A percentile compares a stretch with the other conserved stretches of the same genome.
These are phyloP conservation scores for Rhabdomys dilectus DNA, from an alignment of 2,113 vertebrate species.

Conservation along the genomic window DNA sequence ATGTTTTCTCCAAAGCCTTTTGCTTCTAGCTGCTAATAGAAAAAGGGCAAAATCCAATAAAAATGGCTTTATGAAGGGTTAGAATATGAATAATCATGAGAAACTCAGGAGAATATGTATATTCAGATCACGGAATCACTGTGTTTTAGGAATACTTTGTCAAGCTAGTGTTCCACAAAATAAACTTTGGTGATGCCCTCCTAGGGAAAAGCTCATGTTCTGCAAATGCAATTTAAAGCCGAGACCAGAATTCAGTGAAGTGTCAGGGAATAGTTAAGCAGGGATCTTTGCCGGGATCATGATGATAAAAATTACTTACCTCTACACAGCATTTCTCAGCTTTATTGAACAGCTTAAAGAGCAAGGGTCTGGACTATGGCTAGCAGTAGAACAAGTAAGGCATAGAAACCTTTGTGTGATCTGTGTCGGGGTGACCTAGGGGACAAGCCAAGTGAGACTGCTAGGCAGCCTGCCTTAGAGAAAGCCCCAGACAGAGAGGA, in stretches of 20 bases:
- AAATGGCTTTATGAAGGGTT: conserved; percentile 38
- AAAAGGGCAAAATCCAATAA: conserved; percentile 34
- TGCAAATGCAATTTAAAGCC: conserved; percentile 57
- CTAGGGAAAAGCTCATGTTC: conserved; percentile 7
- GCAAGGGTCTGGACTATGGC: conserved; percentile 26
- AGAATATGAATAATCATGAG: conserved; percentile 17
- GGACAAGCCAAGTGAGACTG: conserved; percentile 43
- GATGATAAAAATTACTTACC: conserved; percentile 50
- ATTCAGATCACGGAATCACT: neutral
- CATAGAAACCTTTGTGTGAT: neutral
- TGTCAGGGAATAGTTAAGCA: conserved; percentile 41
- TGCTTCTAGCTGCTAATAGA: neutral
- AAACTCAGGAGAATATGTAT: conserved; percentile 26
- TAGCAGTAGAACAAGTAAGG: neutral
- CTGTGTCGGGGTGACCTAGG: neutral
- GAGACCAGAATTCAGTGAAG: conserved; percentile 46
- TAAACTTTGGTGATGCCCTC: conserved; percentile 19
- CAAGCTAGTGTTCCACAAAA: conserved; percentile 37
- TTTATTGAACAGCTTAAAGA: conserved; percentile 78
- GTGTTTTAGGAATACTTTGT: conserved; percentile 41
- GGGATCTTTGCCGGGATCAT: conserved; percentile 9
- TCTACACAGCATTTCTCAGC: conserved; percentile 52
- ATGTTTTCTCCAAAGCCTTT: conserved; percentile 6
- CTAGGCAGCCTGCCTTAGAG: conserved; percentile 15
- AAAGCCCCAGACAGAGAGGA: neutral